These are phyloP conservation scores for Drosophila pseudoobscura DNA, from an alignment of 1,140 invertebrate species.

Conservation along the genomic window DNA sequence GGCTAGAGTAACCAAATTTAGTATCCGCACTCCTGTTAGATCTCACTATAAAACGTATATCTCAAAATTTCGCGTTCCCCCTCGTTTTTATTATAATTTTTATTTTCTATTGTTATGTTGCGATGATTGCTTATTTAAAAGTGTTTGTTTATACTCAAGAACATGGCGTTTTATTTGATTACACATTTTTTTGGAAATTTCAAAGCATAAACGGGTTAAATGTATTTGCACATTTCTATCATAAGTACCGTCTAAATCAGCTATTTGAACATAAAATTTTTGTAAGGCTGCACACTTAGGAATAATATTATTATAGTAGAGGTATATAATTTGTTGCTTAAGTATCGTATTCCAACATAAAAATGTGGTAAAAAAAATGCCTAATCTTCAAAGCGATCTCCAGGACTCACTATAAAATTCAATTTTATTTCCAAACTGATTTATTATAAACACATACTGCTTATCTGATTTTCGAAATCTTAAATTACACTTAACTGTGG, in stretches of 20 bases:
- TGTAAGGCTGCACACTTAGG: no score
- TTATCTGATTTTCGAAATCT: background rate
- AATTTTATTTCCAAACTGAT: background rate
- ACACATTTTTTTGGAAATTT: background rate
- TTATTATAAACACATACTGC: background rate
- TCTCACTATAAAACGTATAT: no score
- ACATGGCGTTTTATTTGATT: constrained; percentile 6
- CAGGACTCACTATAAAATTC: background rate
- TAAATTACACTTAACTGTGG: constrained; percentile 2
- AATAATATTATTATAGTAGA: no score
- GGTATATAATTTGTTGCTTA: no score
- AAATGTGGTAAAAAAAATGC: constrained; percentile 16
- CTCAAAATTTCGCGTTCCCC: no score
- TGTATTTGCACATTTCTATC: constrained; percentile 4
- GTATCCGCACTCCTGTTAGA: no score
- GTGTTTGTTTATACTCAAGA: no score
- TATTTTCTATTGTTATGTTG: no score
- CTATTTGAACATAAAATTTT: no score
- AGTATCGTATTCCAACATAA: constrained; percentile 4
- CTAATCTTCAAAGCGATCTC: background rate
- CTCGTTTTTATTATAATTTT: background rate
- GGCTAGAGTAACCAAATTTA: no score
- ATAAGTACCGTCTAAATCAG: no score
- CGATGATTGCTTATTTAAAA: background rate
- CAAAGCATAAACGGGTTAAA: constrained; percentile 5